Conservation (phyloP, 2,888 invertebrate species). For the Tromatobia lineatoria region DNA sequence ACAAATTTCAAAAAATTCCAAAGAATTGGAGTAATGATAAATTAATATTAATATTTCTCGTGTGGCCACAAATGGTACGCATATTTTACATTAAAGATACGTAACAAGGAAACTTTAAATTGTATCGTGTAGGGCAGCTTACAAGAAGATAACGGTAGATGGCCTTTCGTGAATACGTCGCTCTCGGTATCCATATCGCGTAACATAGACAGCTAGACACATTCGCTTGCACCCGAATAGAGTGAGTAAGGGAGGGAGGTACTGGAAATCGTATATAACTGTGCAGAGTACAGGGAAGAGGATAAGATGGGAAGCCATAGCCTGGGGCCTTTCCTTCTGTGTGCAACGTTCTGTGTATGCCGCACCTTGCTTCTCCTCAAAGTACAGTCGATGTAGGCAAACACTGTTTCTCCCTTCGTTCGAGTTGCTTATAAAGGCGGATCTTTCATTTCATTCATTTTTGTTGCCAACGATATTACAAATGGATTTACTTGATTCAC, state of each 20-base stretch:
- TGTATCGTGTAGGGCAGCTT: slow-evolving; percentile 23
- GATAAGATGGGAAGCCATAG: slow-evolving; percentile 83
- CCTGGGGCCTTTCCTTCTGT: slow-evolving; percentile 80
- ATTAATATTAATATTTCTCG: too few relatives aligned
- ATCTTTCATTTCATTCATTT: background rate
- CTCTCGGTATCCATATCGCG: slow-evolving; percentile 80
- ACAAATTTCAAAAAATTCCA: too few relatives aligned
- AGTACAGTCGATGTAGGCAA: slow-evolving; percentile 75
- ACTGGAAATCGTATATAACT: slow-evolving; percentile 42
- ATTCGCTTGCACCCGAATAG: slow-evolving; percentile 70
- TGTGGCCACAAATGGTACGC: too few relatives aligned
- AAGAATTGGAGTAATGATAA: too few relatives aligned
- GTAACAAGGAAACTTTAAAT: slow-evolving; percentile 39
- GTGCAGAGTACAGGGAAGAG: slow-evolving; percentile 62
- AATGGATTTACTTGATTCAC: slow-evolving; percentile 3
- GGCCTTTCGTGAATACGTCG: slow-evolving; percentile 70
- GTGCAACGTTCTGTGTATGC: slow-evolving; percentile 68
- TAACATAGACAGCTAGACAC: slow-evolving; percentile 71
- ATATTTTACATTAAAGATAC: slow-evolving; percentile 1
- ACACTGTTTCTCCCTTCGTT: slow-evolving; percentile 31
- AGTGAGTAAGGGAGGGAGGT: slow-evolving; percentile 49
- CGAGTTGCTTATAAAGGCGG: slow-evolving; percentile 43
- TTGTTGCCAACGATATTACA: background rate
- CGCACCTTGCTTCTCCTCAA: slow-evolving; percentile 68
- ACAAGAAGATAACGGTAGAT: slow-evolving; percentile 52